Evolutionary conservation across 2,888 invertebrate genomes (phyloP).

Genomic region (Oconnorella tubifera): DNA sequence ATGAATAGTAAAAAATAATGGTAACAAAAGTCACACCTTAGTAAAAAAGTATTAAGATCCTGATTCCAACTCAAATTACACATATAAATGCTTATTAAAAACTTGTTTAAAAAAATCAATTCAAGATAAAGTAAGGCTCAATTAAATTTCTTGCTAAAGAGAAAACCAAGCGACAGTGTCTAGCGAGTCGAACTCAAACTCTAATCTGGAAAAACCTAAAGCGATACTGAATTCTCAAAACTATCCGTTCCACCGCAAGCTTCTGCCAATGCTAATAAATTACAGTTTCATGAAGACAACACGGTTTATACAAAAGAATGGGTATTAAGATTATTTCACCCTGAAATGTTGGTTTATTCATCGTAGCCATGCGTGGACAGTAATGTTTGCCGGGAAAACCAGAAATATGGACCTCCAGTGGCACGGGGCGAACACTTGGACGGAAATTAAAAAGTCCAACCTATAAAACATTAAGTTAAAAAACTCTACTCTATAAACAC

Average conservation of each 20-base stretch:
- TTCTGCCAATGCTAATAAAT: background rate
- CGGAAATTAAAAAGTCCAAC: constrained; percentile 95
- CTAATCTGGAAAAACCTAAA: too few species aligned
- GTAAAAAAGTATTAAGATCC: too few species aligned
- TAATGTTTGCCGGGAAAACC: constrained; percentile 98
- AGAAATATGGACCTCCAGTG: constrained; percentile 85
- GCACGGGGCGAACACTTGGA: constrained; percentile 95
- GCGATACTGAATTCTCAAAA: too few species aligned
- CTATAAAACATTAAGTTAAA: constrained; percentile 45
- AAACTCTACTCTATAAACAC: background rate
- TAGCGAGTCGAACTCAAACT: too few species aligned
- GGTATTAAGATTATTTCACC: constrained; percentile 55
- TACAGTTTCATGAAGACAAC: background rate
- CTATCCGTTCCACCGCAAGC: background rate
- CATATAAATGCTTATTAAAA: too few species aligned
- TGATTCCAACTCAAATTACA: too few species aligned
- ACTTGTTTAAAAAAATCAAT: too few species aligned
- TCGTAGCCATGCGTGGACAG: constrained; percentile 97
- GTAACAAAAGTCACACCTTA: too few species aligned
- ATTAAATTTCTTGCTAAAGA: too few species aligned
- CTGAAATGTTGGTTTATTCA: constrained; percentile 97
- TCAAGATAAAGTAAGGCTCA: too few species aligned
- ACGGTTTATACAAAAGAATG: background rate
- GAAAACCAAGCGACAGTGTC: too few species aligned
- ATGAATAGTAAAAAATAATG: too few species aligned